Percentiles rank a stretch among this genome's conserved stretches.
Evolutionary conservation across 1,140 invertebrate genomes (phyloP).

Genomic region (Heliconius hewitsoni): DNA sequence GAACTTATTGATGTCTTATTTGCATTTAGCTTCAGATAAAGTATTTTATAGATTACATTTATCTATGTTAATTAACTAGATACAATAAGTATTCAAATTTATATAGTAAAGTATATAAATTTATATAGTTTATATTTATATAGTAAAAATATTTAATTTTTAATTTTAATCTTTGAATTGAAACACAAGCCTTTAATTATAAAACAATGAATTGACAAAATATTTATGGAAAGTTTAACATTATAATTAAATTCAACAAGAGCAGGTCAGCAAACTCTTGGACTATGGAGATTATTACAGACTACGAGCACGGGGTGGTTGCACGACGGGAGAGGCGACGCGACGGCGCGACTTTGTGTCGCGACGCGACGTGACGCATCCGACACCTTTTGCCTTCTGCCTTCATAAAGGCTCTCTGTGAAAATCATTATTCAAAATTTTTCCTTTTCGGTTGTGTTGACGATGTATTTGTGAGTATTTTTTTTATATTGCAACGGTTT

Average conservation of each 20-base stretch:
- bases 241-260: not conserved
- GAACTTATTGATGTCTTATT: too few species aligned
- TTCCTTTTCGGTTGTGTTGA: not conserved
- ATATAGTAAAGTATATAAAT: too few species aligned
- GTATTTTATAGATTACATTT: too few species aligned
- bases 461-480: not conserved
- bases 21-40: too few species aligned
- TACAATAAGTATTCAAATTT: too few species aligned
- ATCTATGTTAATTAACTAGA: too few species aligned
- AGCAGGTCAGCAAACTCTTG: constrained; percentile 49
- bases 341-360: constrained; percentile 53
- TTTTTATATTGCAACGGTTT: not conserved
- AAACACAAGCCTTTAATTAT: not conserved
- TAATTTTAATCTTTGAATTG: too few species aligned
- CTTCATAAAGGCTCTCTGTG: constrained; percentile 14
- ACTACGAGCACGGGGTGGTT: constrained; percentile 40
- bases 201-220: not conserved
- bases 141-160: too few species aligned
- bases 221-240: not conserved
- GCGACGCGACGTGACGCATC: constrained; percentile 54
- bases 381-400: constrained; percentile 40
- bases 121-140: too few species aligned
- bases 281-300: constrained; percentile 41
- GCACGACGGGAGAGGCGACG: constrained; percentile 55
- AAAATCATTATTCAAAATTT: not conserved